These are phyloP conservation scores for Neotragus pygmaeus DNA, from an alignment of 2,113 vertebrate genomes.

Conservation along the genomic window DNA sequence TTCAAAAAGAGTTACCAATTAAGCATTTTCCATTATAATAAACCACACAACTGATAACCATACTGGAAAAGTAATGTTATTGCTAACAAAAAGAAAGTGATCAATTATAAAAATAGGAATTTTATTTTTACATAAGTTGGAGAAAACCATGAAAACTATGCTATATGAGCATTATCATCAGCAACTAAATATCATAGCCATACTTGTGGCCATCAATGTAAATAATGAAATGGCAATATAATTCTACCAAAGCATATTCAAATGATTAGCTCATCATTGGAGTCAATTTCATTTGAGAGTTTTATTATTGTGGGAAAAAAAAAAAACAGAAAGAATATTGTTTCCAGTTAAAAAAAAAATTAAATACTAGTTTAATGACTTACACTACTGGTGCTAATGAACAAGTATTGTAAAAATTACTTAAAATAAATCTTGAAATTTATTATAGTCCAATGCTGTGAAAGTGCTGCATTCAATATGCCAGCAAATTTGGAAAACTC, in stretches of 20 bases:
- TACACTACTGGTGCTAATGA: neutral
- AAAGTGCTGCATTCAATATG: too few relatives aligned
- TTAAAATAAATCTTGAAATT: neutral
- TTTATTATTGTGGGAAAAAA: neutral
- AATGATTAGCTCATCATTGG: neutral
- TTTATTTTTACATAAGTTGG: neutral
- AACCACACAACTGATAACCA: neutral
- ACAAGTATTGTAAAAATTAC: neutral
- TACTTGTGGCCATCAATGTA: neutral
- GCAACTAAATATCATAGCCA: neutral
- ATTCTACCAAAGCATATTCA: neutral
- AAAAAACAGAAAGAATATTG: neutral
- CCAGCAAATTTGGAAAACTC: too few relatives aligned
- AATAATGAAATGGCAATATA: neutral
- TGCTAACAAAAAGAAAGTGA: neutral
- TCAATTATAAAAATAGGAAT: neutral
- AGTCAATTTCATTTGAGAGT: neutral
- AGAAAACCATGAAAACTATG: neutral
- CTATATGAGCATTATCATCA: neutral
- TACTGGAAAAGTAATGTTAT: neutral
- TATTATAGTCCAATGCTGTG: neutral
- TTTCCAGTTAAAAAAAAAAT: neutral
- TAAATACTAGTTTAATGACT: neutral
- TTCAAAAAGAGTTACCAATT: neutral
- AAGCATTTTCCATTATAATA: neutral